These are phyloP conservation scores for Heliothis subflexa DNA, from an alignment of 1,140 invertebrate genomes.

Conservation along the genomic window DNA sequence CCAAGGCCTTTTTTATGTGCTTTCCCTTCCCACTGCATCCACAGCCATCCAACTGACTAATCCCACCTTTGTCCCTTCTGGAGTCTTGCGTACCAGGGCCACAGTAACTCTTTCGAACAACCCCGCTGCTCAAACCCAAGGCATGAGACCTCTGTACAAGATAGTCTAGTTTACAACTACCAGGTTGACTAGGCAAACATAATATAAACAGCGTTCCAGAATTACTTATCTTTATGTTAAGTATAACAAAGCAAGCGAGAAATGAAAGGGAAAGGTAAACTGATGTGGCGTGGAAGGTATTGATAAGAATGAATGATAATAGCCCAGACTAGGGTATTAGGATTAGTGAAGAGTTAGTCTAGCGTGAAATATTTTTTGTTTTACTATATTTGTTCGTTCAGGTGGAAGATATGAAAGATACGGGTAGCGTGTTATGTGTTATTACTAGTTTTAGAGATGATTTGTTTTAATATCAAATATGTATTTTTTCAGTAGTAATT, in stretches of 20 bases:
- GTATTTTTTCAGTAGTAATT: no score
- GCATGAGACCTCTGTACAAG: no score
- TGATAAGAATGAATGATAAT: slow-evolving; percentile 16
- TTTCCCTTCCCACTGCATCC: no score
- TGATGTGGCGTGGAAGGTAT: slow-evolving; percentile 15
- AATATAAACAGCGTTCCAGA: no score
- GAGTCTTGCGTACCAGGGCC: no score
- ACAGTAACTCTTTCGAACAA: no score
- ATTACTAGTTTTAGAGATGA: neutral
- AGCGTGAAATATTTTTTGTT: slow-evolving; percentile 17
- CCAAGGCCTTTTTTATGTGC: no score
- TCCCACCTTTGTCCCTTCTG: no score
- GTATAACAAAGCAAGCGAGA: neutral
- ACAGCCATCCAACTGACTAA: no score
- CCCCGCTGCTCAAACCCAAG: no score
- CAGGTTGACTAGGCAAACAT: no score
- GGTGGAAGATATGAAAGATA: neutral
- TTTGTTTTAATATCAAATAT: neutral
- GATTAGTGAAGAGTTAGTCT: slow-evolving; percentile 9
- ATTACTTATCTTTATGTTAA: slow-evolving; percentile 47
- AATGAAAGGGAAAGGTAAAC: slow-evolving; percentile 28
- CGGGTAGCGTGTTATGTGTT: neutral
- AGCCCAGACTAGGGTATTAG: neutral
- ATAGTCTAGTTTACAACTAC: no score
- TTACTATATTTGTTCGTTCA: slow-evolving; percentile 3